phyloP scores from a whole-genome alignment of 35 echinoderm and acorn worm species.

The Diadema setosum region DNA sequence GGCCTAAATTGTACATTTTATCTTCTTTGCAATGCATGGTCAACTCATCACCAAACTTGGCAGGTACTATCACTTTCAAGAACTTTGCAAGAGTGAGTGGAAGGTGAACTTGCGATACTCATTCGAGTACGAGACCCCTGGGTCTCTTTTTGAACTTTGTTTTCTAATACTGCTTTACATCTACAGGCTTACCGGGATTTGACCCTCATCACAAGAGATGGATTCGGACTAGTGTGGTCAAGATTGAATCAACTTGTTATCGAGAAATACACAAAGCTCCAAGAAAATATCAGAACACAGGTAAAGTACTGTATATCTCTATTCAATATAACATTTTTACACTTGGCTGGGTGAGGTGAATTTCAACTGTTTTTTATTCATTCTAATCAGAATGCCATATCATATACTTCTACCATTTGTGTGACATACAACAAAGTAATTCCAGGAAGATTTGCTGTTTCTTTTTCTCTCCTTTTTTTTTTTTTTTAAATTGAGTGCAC shows the following conservation, averaged over 20 bases:
- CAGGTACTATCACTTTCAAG: neutral
- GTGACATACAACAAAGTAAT: neutral
- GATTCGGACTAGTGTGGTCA: slow-evolving; percentile 51
- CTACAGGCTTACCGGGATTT: slow-evolving; percentile 86
- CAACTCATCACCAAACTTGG: neutral
- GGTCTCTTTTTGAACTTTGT: neutral
- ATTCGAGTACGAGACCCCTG: neutral
- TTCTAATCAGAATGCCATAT: neutral
- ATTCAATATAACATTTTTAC: neutral
- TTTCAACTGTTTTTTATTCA: neutral
- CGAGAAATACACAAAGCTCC: slow-evolving; percentile 77
- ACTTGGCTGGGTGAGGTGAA: neutral
- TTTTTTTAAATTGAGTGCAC: no score
- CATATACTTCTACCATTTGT: neutral
- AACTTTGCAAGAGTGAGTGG: neutral
- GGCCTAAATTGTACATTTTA: no score
- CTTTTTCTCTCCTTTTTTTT: neutral
- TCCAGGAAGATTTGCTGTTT: neutral
- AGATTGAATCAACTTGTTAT: slow-evolving; percentile 71
- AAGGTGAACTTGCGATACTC: neutral
- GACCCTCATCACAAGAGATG: slow-evolving; percentile 79
- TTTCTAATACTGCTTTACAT: neutral
- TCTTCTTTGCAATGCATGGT: neutral
- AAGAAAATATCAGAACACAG: slow-evolving; percentile 70
- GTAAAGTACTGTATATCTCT: slow-evolving; percentile 10